phyloP scores from a whole-genome alignment of 2,797 vertebrate genomes.

The Rhinogobio ventralis region DNA sequence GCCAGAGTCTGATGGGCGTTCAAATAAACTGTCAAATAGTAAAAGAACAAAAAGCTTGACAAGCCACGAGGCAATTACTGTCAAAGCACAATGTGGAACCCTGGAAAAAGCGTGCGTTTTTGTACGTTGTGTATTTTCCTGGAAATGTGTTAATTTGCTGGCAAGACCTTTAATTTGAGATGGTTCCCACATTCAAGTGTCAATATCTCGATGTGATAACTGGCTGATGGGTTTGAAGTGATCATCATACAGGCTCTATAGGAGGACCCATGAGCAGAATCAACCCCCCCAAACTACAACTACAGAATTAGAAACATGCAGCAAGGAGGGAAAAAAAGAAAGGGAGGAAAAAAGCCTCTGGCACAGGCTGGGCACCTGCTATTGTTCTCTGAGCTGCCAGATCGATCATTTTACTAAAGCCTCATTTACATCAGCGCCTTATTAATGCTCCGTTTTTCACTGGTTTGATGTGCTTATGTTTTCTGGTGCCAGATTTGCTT shows the following conservation, averaged over 20 bases:
- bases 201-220: constrained; percentile 40
- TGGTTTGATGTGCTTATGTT: constrained; percentile 46
- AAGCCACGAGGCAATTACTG: constrained; percentile 54
- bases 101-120: constrained; percentile 18
- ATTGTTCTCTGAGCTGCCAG: constrained; percentile 41
- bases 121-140: background rate
- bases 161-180: constrained; percentile 19
- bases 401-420: constrained; percentile 46
- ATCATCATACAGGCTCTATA: constrained; percentile 28
- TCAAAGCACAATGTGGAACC: constrained; percentile 49
- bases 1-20: constrained; percentile 37
- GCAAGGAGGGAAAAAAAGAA: background rate
- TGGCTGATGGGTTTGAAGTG: constrained; percentile 48
- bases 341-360: constrained; percentile 1
- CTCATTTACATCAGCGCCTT: constrained; percentile 53
- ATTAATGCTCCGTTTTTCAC: constrained; percentile 42
- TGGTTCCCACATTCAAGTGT: constrained; percentile 49
- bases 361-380: constrained; percentile 30
- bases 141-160: constrained; percentile 17
- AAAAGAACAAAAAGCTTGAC: constrained; percentile 47
- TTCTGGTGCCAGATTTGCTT: constrained; percentile 36
- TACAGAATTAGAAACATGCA: constrained; percentile 50
- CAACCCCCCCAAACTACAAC: constrained; percentile 34
- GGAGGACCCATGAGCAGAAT: constrained; percentile 36
- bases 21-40: constrained; percentile 55